phyloP scores from a whole-genome alignment of 2,113 vertebrate species.

The Trinectes maculatus region DNA sequence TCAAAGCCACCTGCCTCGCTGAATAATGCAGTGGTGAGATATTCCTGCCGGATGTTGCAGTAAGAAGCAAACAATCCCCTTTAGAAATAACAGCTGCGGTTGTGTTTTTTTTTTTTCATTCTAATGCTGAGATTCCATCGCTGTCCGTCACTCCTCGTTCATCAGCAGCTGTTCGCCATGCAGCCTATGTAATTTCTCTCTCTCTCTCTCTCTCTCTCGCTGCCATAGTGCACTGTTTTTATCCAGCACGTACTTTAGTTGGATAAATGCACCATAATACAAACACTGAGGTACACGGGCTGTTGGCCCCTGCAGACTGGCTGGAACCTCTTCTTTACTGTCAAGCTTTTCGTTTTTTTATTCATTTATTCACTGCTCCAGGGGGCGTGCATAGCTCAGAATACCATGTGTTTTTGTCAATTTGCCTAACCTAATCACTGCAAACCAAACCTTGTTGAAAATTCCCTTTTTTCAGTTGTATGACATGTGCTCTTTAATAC shows the following conservation, averaged over 20 bases:
- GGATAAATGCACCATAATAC: constrained; percentile 13
- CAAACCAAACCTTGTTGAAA: constrained; percentile 3
- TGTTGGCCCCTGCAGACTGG: neutral
- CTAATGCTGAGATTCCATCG: constrained; percentile 56
- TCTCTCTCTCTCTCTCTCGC: neutral
- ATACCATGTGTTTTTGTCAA: constrained; percentile 13
- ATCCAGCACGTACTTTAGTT: constrained; percentile 6
- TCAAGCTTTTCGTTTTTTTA: constrained; percentile 30
- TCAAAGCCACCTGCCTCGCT: constrained; percentile 17
- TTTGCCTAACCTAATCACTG: neutral
- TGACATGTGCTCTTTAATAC: neutral
- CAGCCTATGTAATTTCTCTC: constrained; percentile 27
- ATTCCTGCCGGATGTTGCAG: constrained; percentile 52
- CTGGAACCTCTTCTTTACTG: neutral
- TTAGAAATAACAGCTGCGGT: constrained; percentile 74
- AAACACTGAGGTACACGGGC: neutral
- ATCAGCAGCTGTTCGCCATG: constrained; percentile 73
- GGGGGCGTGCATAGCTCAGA: neutral
- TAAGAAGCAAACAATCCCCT: constrained; percentile 70
- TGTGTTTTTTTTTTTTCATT: constrained; percentile 49
- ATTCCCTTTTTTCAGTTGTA: constrained; percentile 1
- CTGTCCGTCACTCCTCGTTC: constrained; percentile 67
- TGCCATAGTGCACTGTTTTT: constrained; percentile 1
- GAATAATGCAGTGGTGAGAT: constrained; percentile 17
- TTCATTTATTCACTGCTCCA: constrained; percentile 27